Percentiles rank a stretch among this genome's conserved stretches.
Evolutionary conservation across 92 coral and sea anemone species (phyloP).

Genomic region (Bergia puertoricense): DNA sequence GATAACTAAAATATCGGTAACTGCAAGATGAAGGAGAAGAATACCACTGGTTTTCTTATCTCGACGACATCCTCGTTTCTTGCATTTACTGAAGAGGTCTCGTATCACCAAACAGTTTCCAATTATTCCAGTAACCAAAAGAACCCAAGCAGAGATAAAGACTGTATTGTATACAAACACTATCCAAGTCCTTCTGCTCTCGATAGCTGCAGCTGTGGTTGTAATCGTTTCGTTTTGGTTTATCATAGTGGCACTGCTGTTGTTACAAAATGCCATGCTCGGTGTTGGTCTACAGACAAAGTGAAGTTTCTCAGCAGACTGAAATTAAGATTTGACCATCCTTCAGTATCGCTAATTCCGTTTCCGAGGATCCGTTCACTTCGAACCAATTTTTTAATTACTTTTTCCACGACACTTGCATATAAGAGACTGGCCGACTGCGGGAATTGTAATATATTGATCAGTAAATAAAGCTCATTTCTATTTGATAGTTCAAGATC

Average conservation of each 20-base stretch:
- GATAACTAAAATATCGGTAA: slow-evolving; percentile 26
- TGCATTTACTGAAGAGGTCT: slow-evolving; percentile 24
- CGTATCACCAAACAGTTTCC: slow-evolving; percentile 16
- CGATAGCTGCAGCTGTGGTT: not conserved
- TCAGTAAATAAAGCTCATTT: not conserved
- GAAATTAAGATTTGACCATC: not conserved
- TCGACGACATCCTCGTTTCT: slow-evolving; percentile 9
- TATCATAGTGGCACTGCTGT: not conserved
- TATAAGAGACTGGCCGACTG: not conserved
- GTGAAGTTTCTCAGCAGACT: not conserved
- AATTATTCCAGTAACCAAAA: not conserved
- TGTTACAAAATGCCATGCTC: not conserved
- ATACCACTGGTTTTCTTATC: slow-evolving; percentile 4
- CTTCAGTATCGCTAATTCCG: not conserved
- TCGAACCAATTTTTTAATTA: not conserved
- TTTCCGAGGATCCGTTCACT: not conserved
- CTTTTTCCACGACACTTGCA: not conserved
- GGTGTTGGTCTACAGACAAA: not conserved
- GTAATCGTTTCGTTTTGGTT: not conserved
- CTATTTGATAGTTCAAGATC: not conserved
- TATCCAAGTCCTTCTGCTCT: slow-evolving; percentile 18
- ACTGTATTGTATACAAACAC: slow-evolving; percentile 1
- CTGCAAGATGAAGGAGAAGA: slow-evolving; percentile 15
- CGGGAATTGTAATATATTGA: not conserved
- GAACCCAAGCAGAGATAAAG: not conserved